Conservation (phyloP, 1,140 invertebrate species). For the Sesamia nonagrioides region DNA sequence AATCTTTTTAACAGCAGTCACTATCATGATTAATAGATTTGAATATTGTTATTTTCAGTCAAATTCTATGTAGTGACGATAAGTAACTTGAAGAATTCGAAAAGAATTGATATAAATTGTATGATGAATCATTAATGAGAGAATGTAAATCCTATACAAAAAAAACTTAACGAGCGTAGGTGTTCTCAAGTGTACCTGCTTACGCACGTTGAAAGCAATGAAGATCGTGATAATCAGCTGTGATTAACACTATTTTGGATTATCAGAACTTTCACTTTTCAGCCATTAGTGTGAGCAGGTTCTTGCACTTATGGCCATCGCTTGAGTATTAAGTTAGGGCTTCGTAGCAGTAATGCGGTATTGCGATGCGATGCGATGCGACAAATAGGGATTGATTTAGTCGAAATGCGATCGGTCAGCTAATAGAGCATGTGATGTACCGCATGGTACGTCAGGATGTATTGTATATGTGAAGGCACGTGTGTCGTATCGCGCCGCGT, state of each 20-base stretch:
- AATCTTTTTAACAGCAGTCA: neutral
- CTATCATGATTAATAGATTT: neutral
- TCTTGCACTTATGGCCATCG: constrained; percentile 16
- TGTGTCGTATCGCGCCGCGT: neutral
- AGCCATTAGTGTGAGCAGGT: neutral
- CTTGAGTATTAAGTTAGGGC: constrained; percentile 29
- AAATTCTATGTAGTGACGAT: neutral
- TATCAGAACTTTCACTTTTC: neutral
- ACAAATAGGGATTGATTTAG: constrained; percentile 39
- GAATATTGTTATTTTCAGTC: constrained; percentile 2
- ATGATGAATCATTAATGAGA: constrained; percentile 43
- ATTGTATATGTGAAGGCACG: neutral
- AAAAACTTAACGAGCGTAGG: constrained; percentile 13
- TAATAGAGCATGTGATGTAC: constrained; percentile 26
- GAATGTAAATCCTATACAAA: constrained; percentile 37
- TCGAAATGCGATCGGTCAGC: constrained; percentile 17
- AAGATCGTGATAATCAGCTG: constrained; percentile 26
- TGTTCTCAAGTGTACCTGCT: constrained; percentile 13
- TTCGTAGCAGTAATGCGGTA: constrained; percentile 30
- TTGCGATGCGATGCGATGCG: constrained; percentile 6
- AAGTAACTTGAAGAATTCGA: neutral
- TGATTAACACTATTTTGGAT: constrained; percentile 17
- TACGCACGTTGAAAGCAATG: neutral
- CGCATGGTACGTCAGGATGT: constrained; percentile 4
- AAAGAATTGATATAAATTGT: constrained; percentile 5